phyloP scores from a whole-genome alignment of 2,797 vertebrate genomes.

The Mus minutoides region DNA sequence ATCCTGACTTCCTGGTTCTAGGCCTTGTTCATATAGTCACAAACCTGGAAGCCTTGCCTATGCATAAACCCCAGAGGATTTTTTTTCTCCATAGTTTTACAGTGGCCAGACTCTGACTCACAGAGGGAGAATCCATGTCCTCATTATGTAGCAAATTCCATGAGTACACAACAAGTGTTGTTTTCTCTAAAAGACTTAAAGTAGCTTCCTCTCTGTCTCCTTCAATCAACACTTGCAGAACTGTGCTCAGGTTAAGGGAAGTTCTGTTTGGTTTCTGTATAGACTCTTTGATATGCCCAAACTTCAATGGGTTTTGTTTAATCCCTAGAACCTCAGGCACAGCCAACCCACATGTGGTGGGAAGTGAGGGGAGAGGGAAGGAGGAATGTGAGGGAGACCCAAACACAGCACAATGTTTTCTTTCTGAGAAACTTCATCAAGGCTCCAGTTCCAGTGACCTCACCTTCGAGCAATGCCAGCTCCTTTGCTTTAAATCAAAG shows the following conservation, averaged over 20 bases:
- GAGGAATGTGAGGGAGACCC: conserved; percentile 84
- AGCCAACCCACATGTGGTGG: conserved; percentile 86
- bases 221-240: conserved; percentile 79
- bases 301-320: conserved; percentile 84
- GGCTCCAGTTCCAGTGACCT: conserved; percentile 88
- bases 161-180: conserved; percentile 52
- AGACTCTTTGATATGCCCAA: conserved; percentile 84
- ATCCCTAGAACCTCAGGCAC: conserved; percentile 83
- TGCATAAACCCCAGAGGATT: conserved; percentile 35
- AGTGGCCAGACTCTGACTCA: conserved; percentile 73
- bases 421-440: conserved; percentile 87
- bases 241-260: conserved; percentile 79
- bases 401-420: conserved; percentile 88
- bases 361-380: conserved; percentile 83
- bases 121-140: conserved; percentile 60
- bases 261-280: conserved; percentile 83
- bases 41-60: conserved; percentile 33
- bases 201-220: conserved; percentile 42
- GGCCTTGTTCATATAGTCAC: conserved; percentile 2
- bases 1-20: neutral
- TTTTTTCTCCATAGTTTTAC: conserved; percentile 47
- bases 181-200: conserved; percentile 53
- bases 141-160: conserved; percentile 64
- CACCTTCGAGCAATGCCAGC: conserved; percentile 87
- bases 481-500: conserved; percentile 87